Evolutionary conservation across 2,113 vertebrate species (phyloP).

Genomic region (Sceloporus undulatus): DNA sequence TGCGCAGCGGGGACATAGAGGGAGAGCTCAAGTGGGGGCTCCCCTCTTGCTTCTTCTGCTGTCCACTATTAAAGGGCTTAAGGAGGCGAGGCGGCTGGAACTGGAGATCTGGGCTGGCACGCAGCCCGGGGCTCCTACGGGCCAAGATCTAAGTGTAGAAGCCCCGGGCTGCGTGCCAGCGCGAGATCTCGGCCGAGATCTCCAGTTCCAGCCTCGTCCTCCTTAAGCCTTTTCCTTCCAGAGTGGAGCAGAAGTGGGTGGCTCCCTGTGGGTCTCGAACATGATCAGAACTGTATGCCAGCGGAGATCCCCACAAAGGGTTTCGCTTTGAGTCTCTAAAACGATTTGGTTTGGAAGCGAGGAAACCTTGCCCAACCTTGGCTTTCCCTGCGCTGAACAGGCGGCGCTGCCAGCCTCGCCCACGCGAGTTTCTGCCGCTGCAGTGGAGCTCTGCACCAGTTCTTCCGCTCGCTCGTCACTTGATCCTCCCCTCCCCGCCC

Average conservation of each 20-base stretch:
- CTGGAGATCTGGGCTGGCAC: too few species aligned
- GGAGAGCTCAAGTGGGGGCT: background rate
- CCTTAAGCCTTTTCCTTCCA: too few species aligned
- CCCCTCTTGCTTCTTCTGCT: constrained; percentile 26
- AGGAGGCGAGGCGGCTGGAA: too few species aligned
- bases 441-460: background rate
- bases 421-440: background rate
- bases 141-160: too few species aligned
- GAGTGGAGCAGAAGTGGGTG: too few species aligned
- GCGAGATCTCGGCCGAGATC: too few species aligned
- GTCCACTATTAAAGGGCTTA: background rate
- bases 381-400: constrained; percentile 40
- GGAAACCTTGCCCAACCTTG: constrained; percentile 71
- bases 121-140: too few species aligned
- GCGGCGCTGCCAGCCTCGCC: constrained; percentile 45
- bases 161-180: too few species aligned
- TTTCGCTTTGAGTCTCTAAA: constrained; percentile 67
- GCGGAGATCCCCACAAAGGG: too few species aligned
- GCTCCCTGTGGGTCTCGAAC: too few species aligned
- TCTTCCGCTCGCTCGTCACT: background rate
- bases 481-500: background rate
- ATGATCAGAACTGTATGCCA: too few species aligned
- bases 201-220: too few species aligned
- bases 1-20: background rate
- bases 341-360: constrained; percentile 42